Percentiles rank a stretch among this genome's conserved stretches.
Conservation (phyloP, 2,888 invertebrate genomes). For the Danaus chrysippus region DNA sequence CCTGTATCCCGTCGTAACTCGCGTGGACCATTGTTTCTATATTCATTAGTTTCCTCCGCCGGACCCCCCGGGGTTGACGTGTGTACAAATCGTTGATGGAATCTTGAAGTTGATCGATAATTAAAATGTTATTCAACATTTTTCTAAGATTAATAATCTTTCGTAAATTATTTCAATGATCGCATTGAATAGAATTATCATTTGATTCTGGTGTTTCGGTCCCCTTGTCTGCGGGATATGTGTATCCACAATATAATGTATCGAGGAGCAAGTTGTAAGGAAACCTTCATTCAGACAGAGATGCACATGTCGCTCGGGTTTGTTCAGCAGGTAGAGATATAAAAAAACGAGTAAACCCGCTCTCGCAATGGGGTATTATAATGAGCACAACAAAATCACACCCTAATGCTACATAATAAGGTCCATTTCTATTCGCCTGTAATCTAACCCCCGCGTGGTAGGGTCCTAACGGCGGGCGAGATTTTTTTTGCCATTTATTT, state of each 20-base stretch:
- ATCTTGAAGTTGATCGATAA: conserved; percentile 11
- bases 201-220: conserved; percentile 15
- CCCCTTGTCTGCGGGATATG: not conserved
- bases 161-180: too few species aligned
- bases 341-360: conserved; percentile 53
- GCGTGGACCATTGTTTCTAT: conserved; percentile 20
- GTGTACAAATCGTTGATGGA: conserved; percentile 5
- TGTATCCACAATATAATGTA: not conserved
- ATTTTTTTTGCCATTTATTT: conserved; percentile 48
- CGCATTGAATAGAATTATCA: too few species aligned
- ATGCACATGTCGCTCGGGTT: conserved; percentile 37
- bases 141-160: too few species aligned
- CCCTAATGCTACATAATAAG: conserved; percentile 28
- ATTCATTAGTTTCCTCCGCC: conserved; percentile 7
- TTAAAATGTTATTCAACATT: not conserved
- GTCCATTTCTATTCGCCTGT: conserved; percentile 12
- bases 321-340: conserved; percentile 56
- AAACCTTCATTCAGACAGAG: conserved; percentile 19
- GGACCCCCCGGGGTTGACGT: conserved; percentile 14
- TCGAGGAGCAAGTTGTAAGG: conserved; percentile 22
- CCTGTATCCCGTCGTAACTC: conserved; percentile 1
- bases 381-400: conserved; percentile 28
- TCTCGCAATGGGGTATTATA: conserved; percentile 41
- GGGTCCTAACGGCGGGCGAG: conserved; percentile 70
- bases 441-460: conserved; percentile 41